Percentiles rank a stretch among this genome's conserved stretches.
These are phyloP conservation scores for Diarsia rubi DNA, from an alignment of 2,888 invertebrate genomes.

Conservation along the genomic window DNA sequence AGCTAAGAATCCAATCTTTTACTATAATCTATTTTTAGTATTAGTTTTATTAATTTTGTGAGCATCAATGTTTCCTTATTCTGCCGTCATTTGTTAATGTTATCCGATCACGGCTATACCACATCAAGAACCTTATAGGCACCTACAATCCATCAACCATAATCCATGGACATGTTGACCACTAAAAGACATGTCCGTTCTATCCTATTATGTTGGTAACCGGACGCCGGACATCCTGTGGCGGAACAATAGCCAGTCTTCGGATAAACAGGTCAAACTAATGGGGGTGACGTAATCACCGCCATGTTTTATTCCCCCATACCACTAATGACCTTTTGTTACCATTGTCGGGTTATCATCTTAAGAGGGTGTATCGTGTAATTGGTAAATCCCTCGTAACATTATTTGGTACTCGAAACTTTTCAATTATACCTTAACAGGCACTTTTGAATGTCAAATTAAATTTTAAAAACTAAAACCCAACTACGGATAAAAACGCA, in stretches of 20 bases:
- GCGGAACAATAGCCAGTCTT: conserved; percentile 3
- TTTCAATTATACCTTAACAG: too few relatives aligned
- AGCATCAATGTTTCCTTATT: background rate
- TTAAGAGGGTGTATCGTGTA: background rate
- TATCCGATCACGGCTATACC: background rate
- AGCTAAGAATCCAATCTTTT: background rate
- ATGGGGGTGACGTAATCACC: conserved; percentile 8
- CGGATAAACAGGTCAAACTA: conserved; percentile 8
- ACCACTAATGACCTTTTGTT: background rate
- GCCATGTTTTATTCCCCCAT: background rate
- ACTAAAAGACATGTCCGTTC: background rate
- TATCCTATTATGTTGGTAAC: background rate
- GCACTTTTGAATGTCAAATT: too few relatives aligned
- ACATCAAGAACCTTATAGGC: background rate
- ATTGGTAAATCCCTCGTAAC: too few relatives aligned
- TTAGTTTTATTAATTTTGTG: background rate
- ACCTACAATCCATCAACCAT: background rate
- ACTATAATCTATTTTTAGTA: background rate
- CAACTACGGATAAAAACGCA: too few relatives aligned
- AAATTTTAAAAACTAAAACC: too few relatives aligned
- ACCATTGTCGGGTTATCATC: conserved; percentile 7
- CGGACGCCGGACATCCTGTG: conserved; percentile 2
- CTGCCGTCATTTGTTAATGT: background rate
- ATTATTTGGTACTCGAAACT: too few relatives aligned
- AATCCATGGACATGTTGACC: conserved; percentile 2